phyloP scores from a whole-genome alignment of 2,888 invertebrate genomes.

The Hedya salicella region DNA sequence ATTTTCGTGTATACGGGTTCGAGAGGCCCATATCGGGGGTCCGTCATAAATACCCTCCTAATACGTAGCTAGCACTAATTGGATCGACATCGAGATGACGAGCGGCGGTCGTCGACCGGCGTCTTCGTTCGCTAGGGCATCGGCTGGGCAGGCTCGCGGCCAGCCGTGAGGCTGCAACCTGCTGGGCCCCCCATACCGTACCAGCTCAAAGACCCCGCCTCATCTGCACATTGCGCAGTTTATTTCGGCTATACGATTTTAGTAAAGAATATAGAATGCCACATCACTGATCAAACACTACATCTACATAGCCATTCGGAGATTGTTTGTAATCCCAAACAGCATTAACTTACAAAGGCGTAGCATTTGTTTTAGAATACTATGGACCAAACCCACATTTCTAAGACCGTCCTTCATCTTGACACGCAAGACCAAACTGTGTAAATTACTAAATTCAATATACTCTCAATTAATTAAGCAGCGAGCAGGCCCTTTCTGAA shows the following conservation, averaged over 20 bases:
- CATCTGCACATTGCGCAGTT: constrained; percentile 22
- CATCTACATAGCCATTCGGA: no score
- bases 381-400: no score
- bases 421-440: no score
- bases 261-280: background rate
- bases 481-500: background rate
- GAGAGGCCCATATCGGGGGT: constrained; percentile 65
- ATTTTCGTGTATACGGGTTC: constrained; percentile 45
- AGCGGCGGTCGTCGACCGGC: constrained; percentile 71
- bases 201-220: constrained; percentile 37
- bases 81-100: constrained; percentile 65
- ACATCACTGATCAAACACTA: background rate
- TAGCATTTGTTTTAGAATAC: no score
- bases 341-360: no score
- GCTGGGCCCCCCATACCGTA: constrained; percentile 39
- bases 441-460: no score
- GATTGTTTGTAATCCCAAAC: no score
- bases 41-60: constrained; percentile 51
- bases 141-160: constrained; percentile 20
- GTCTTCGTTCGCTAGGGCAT: constrained; percentile 54
- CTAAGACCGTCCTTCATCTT: no score
- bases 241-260: constrained; percentile 12
- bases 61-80: constrained; percentile 62
- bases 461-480: background rate
- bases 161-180: constrained; percentile 33